Base-by-base conservation (phyloP, 2,113 vertebrate genomes). In the Tachycineta bicolor region DNA sequence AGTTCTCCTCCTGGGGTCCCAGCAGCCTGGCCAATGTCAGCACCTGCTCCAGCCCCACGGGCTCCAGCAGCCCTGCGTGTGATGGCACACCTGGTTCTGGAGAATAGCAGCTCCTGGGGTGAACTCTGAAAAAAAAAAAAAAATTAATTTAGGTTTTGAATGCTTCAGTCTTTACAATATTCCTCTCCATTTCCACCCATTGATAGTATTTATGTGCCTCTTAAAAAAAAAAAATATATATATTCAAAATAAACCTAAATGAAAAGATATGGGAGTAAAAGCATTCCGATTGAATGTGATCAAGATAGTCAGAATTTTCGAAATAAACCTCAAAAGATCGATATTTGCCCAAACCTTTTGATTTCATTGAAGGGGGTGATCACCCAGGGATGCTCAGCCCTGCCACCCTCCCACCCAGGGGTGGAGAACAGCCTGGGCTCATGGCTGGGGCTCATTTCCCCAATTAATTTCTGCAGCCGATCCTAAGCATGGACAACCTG, bases 401-500 rank as follows among this genome's bases (percentile, higher is more conserved):
- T 6, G 44, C 20, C 58, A 8, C 2, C 0, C 16, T 14, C 55
- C 6, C 47, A 2, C 7, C 29, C 1, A 31, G 59, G 23, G 37
- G 12, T 0, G 4, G 14, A 19, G 47, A 59, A 29, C 29, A 55
- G 75, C 31, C 15, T 7, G 18, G 53, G 34, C 24, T 26, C 31
- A 2, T 15, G 24, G 17, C 64, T 41, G 28, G 44, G 44, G 21
- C 23, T 22, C 19, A 17, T 8, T 26, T 68, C 79, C 85, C 23
- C 22, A n/a, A 34, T 7, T 33, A 8, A 64, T 60, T 67, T 11
- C 60, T 65, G 47, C 63, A 46, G 59, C 23, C 65, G 37, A 76
- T 25, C 59, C 18, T 21, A 1, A 84, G 58, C 47, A 1, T 0
- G 28, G 55, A n/a, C 71, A 73, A n/a, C 67, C 60, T 11, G 73